Conservation (phyloP, 2,888 invertebrate genomes). For the Drosophila demipolita region DNA sequence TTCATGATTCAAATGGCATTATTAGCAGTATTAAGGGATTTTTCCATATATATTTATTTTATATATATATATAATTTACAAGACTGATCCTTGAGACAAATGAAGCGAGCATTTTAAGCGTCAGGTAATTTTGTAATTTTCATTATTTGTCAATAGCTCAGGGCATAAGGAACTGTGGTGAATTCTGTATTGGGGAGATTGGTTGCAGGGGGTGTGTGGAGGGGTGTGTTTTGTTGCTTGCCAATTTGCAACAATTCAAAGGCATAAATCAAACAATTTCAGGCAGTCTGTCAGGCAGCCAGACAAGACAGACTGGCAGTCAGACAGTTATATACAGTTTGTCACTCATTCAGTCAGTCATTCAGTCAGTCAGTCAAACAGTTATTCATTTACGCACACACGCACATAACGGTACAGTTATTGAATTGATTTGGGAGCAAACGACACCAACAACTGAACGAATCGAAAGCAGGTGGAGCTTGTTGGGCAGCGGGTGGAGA, state of each 20-base stretch:
- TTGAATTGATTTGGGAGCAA: slow-evolving; percentile 72
- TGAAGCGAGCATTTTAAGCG: slow-evolving; percentile 40
- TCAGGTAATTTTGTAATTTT: slow-evolving; percentile 75
- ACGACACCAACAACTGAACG: slow-evolving; percentile 39
- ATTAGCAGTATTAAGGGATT: not conserved
- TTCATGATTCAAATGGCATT: slow-evolving; percentile 12
- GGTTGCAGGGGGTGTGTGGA: not conserved
- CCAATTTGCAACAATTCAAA: slow-evolving; percentile 77
- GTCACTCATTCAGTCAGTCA: slow-evolving; percentile 39
- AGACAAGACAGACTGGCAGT: slow-evolving; percentile 12
- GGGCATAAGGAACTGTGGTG: slow-evolving; percentile 16
- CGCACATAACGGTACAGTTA: slow-evolving; percentile 68
- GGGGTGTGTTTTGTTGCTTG: slow-evolving; percentile 25
- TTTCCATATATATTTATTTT: not conserved
- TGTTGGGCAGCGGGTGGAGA: not conserved
- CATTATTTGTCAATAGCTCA: slow-evolving; percentile 75
- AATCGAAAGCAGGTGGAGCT: slow-evolving; percentile 12
- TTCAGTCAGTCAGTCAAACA: slow-evolving; percentile 52
- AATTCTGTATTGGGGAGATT: not conserved
- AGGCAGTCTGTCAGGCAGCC: slow-evolving; percentile 63
- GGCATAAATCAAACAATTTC: slow-evolving; percentile 78
- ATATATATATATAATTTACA: not conserved
- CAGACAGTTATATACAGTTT: slow-evolving; percentile 9
- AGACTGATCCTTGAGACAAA: slow-evolving; percentile 1
- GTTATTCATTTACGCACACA: slow-evolving; percentile 74